phyloP scores from a whole-genome alignment of 2,888 invertebrate species.

The Tromatobia lineatoria region DNA sequence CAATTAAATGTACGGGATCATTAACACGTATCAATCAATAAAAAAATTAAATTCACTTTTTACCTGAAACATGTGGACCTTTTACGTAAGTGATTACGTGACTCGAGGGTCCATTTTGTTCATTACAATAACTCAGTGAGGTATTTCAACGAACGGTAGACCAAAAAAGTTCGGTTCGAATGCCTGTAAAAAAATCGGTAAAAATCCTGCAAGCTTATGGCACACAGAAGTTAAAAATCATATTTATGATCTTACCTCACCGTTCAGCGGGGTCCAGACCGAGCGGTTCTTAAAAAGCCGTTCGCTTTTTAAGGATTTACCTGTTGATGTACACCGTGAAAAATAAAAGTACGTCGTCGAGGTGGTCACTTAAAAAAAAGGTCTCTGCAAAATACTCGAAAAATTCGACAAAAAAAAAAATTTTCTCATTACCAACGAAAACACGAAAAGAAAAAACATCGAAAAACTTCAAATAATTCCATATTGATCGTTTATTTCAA shows the following conservation, averaged over 20 bases:
- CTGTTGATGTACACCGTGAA: slow-evolving; percentile 36
- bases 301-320: slow-evolving; percentile 60
- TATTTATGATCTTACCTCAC: slow-evolving; percentile 58
- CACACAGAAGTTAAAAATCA: slow-evolving; percentile 58
- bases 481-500: slow-evolving; percentile 14
- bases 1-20: too few species aligned
- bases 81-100: not conserved
- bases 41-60: not conserved
- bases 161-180: not conserved
- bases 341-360: slow-evolving; percentile 38
- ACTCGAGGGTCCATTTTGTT: not conserved
- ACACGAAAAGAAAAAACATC: not conserved
- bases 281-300: slow-evolving; percentile 39
- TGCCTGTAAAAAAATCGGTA: not conserved
- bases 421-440: not conserved
- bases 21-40: not conserved
- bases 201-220: slow-evolving; percentile 49
- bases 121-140: not conserved
- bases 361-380: not conserved
- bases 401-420: slow-evolving; percentile 2
- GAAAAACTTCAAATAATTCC: slow-evolving; percentile 11
- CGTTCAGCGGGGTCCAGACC: not conserved
- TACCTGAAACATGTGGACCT: not conserved
- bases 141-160: slow-evolving; percentile 13
- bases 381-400: not conserved